These are phyloP conservation scores for Mycetomoellerius zeteki DNA, from an alignment of 1,140 invertebrate genomes.

Conservation along the genomic window DNA sequence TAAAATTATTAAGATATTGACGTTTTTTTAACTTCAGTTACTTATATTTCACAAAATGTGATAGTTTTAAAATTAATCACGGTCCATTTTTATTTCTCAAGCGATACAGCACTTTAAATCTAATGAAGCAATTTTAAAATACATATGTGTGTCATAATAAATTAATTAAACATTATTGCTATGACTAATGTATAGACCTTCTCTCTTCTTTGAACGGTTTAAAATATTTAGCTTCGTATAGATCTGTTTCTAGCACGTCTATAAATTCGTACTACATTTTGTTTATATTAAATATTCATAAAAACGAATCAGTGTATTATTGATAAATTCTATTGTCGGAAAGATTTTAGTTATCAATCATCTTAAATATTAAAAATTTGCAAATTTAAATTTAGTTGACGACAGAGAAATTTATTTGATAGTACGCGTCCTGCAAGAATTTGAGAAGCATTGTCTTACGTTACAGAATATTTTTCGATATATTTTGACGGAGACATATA, in stretches of 20 bases:
- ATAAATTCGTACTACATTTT: not conserved
- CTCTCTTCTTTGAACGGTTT: not conserved
- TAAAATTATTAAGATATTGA: not conserved
- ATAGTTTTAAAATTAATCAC: not conserved
- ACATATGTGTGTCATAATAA: not conserved
- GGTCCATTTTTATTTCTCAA: not conserved
- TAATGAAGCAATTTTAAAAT: not conserved
- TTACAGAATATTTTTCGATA: constrained; percentile 26
- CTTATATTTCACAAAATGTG: not conserved
- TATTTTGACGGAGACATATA: not conserved
- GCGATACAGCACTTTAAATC: not conserved
- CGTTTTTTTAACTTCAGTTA: not conserved
- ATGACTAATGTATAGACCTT: not conserved
- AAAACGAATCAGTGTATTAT: not conserved
- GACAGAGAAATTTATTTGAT: not conserved
- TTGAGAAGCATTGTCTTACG: not conserved
- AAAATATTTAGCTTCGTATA: not conserved
- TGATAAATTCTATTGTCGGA: not conserved
- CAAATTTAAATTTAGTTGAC: not conserved
- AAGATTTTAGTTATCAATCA: not conserved
- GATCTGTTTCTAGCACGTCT: not conserved
- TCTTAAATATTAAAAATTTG: not conserved
- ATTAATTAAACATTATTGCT: not conserved
- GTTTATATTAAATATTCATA: not conserved
- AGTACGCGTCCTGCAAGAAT: not conserved